Evolutionary conservation across 2,888 invertebrate genomes (phyloP).

Genomic region (Philaethria dido): DNA sequence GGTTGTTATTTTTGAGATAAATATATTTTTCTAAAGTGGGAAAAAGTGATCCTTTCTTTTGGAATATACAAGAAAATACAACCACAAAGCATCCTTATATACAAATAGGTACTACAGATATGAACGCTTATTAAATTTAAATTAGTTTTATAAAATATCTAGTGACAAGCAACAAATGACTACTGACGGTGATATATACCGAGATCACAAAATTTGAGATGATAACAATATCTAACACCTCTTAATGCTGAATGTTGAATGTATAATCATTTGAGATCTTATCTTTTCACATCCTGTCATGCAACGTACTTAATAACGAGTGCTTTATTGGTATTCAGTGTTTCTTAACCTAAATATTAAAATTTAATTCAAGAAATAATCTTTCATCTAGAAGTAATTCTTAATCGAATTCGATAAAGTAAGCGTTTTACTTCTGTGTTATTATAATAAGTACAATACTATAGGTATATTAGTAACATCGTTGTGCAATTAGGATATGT

Average conservation of each 20-base stretch:
- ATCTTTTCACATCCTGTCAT: slow-evolving; percentile 8
- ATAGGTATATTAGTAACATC: background rate
- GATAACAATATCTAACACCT: slow-evolving; percentile 6
- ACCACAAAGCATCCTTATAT: too few relatives aligned
- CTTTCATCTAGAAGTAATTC: too few relatives aligned
- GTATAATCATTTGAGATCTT: background rate
- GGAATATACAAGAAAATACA: too few relatives aligned
- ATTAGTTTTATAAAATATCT: background rate
- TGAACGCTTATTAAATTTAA: too few relatives aligned
- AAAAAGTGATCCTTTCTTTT: too few relatives aligned
- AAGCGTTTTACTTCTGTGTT: background rate
- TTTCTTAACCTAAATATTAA: too few relatives aligned
- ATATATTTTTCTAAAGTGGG: too few relatives aligned
- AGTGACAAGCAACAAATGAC: background rate
- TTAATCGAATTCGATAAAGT: too few relatives aligned
- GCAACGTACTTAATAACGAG: background rate
- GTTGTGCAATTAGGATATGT: too few relatives aligned
- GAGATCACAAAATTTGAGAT: slow-evolving; percentile 3
- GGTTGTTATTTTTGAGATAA: too few relatives aligned
- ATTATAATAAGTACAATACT: background rate
- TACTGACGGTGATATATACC: background rate
- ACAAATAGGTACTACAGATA: too few relatives aligned
- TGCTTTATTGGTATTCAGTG: background rate
- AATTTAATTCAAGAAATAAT: too few relatives aligned
- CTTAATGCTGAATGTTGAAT: background rate